phyloP scores from a whole-genome alignment of 2,797 vertebrate species.

The Anabacerthia variegaticeps region DNA sequence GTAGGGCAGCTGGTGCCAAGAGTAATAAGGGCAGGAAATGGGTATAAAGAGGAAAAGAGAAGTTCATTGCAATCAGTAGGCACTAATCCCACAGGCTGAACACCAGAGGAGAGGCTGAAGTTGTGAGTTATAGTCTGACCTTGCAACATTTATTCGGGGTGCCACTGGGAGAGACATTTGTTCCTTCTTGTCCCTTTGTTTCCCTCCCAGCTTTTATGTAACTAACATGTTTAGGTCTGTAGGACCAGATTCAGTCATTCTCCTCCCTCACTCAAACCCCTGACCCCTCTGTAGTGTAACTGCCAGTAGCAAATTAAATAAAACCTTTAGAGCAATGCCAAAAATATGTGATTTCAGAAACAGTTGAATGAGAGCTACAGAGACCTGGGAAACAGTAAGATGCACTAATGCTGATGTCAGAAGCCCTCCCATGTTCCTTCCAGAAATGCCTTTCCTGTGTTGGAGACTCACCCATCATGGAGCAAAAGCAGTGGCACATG shows the following conservation, averaged over 20 bases:
- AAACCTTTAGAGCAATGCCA: background rate
- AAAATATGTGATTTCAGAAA: background rate
- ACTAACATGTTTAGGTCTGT: background rate
- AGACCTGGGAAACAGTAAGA: background rate
- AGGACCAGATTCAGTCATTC: background rate
- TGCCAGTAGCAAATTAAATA: background rate
- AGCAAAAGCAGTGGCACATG: background rate
- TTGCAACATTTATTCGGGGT: background rate
- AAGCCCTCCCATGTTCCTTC: background rate
- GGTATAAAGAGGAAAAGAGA: background rate
- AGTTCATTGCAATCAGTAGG: background rate
- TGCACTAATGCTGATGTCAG: background rate
- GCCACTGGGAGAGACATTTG: background rate
- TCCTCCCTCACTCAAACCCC: background rate
- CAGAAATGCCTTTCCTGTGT: background rate
- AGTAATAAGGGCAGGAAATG: constrained; percentile 16
- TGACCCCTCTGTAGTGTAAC: too few species aligned
- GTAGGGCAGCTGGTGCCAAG: background rate
- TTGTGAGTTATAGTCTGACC: accelerated
- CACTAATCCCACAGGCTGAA: background rate
- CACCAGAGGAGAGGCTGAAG: background rate
- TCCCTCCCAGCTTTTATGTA: background rate
- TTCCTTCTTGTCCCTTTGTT: background rate
- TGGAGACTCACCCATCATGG: background rate
- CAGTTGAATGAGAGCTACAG: background rate